A percentile compares a stretch with the other conserved stretches of the same genome.
Evolutionary conservation across 2,113 vertebrate genomes (phyloP).

Genomic region (Carassius gibelio): DNA sequence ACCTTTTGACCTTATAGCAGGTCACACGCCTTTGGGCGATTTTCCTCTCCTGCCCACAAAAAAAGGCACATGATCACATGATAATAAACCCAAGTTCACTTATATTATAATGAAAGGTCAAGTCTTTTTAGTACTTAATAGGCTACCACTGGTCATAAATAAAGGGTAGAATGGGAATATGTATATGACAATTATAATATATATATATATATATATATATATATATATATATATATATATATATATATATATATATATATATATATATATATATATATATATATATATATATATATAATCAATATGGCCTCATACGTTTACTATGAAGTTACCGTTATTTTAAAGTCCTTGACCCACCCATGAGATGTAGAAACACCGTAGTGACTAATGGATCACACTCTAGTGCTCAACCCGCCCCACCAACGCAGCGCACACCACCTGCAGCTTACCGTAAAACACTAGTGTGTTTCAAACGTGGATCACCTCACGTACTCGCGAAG

Average conservation of each 20-base stretch:
- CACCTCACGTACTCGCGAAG: constrained; percentile 38
- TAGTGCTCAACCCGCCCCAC: too few relatives aligned
- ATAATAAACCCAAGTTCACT: constrained; percentile 23
- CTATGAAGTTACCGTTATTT: background rate
- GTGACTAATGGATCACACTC: background rate
- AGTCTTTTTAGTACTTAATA: background rate
- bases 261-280: too few relatives aligned
- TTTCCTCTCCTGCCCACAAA: constrained; percentile 9
- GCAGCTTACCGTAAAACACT: background rate
- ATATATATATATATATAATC: too few relatives aligned
- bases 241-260: too few relatives aligned
- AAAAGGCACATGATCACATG: constrained; percentile 45
- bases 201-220: too few relatives aligned
- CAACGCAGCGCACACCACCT: background rate
- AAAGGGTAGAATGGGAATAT: too few relatives aligned
- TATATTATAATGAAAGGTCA: constrained; percentile 59
- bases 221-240: too few relatives aligned
- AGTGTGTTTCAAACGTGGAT: constrained; percentile 28
- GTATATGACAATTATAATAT: too few relatives aligned
- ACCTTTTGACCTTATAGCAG: constrained; percentile 49
- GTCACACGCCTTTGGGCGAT: constrained; percentile 34
- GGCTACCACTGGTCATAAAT: too few relatives aligned
- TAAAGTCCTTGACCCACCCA: background rate
- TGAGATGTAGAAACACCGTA: background rate
- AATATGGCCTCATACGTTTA: background rate